Evolutionary conservation across 2,797 vertebrate species (phyloP), one percentile per base, ranked within the genome.

Genomic region (Garrulus glandarius): DNA sequence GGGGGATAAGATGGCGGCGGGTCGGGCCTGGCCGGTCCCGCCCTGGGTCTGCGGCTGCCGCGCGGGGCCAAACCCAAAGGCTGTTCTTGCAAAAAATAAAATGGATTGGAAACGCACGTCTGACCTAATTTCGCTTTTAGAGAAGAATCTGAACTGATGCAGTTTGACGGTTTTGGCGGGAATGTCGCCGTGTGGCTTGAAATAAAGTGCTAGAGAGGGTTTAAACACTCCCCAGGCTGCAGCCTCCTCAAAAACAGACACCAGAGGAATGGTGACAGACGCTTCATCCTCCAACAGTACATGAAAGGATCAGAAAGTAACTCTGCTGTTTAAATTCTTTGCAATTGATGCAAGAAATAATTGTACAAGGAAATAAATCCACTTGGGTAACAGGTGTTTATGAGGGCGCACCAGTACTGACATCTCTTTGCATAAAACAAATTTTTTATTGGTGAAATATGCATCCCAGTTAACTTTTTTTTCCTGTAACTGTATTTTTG

Each of bases 91-190:
- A 11, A 37, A 21, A 10, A 43, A 6, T 39, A 3, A 55, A 41
- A 39, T 3, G 5, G 7, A 1, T 13, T 7, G 13, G 29, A 16
- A 60, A 32, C 1, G 9, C 18, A 0, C 13, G 22, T 83, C 44
- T 18, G 18, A 3, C 15, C 18, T 26, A 3, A 13, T n/a, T 57
- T 43, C 21, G n/a, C 27, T 19, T 41, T 29, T 14, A 16, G 67
- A 37, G 74, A 39, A 56, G n/a, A 22, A 11, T 22, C 19, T 23
- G 32, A 81, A 60, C 41, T 17, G 32, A 43, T 32, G 60, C 20
- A 2, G 12, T 47, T 71, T 49, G 34, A 64, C 23, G 11, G 26
- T 86, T 50, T 53, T 30, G 68, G n/a, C 37, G 27, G 27, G 83
- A 56, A 15, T 19, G 30, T 24, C 1, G 0, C 43, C 14, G 3